phyloP scores from a whole-genome alignment of 2,113 vertebrate species.

The Sapajus apella region DNA sequence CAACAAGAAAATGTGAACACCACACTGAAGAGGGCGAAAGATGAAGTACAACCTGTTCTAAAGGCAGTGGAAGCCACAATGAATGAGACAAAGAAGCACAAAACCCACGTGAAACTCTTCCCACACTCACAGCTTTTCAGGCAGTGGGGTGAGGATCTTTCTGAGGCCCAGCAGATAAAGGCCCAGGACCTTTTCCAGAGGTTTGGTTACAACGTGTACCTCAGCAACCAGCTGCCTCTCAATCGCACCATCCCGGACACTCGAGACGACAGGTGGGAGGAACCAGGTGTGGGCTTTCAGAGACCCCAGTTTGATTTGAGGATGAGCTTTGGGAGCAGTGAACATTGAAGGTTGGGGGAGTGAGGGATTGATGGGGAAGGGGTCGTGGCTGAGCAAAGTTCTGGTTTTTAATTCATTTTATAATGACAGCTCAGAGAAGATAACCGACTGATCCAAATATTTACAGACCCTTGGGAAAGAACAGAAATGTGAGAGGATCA shows the following conservation, averaged over 20 bases:
- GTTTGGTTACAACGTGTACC: slow-evolving; percentile 73
- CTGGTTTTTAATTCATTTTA: not conserved
- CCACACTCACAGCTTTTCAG: slow-evolving; percentile 62
- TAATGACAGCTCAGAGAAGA: not conserved
- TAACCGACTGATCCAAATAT: not conserved
- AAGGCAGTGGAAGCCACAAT: not conserved
- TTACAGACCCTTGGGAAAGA: too few species aligned
- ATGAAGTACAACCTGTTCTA: not conserved
- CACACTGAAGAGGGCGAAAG: not conserved
- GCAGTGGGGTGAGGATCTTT: slow-evolving; percentile 59
- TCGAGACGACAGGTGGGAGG: slow-evolving; percentile 55
- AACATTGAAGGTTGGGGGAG: not conserved
- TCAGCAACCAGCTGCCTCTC: slow-evolving; percentile 67
- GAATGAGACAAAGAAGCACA: not conserved
- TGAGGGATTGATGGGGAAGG: not conserved
- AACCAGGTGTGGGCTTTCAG: not conserved
- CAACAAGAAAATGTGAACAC: not conserved
- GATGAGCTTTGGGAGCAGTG: not conserved
- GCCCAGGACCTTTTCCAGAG: slow-evolving; percentile 68
- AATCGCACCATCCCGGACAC: slow-evolving; percentile 59
- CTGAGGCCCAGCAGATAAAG: slow-evolving; percentile 59
- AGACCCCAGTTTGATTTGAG: not conserved
- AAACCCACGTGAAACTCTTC: slow-evolving; percentile 8
- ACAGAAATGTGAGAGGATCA: too few species aligned
- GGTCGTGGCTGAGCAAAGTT: not conserved